phyloP scores from a whole-genome alignment of 2,888 invertebrate species.

The Zaprionus bogoriensis region DNA sequence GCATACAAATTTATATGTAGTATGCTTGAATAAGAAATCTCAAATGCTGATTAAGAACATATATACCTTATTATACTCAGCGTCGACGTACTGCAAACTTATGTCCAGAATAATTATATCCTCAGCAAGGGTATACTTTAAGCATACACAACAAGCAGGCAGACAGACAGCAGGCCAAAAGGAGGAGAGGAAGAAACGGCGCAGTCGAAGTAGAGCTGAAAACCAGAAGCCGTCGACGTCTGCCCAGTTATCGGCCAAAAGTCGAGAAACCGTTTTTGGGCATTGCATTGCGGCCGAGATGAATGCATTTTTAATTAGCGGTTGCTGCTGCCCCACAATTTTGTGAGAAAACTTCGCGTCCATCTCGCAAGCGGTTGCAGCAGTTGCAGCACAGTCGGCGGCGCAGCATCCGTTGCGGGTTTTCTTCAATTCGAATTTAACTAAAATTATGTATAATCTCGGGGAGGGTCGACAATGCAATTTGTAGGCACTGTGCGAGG shows the following conservation, averaged over 20 bases:
- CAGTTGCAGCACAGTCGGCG: background rate
- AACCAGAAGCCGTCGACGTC: conserved; percentile 35
- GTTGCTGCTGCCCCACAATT: conserved; percentile 37
- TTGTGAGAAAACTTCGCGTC: conserved; percentile 31
- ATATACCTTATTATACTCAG: too few relatives aligned
- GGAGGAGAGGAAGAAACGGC: background rate
- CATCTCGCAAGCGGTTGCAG: background rate
- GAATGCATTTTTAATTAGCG: conserved; percentile 74
- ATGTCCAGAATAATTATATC: too few relatives aligned
- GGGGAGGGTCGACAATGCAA: too few relatives aligned
- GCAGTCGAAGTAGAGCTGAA: background rate
- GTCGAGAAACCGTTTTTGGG: background rate
- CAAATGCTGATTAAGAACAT: too few relatives aligned
- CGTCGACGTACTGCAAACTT: too few relatives aligned
- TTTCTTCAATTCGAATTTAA: background rate
- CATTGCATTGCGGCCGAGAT: conserved; percentile 39
- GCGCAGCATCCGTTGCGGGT: background rate
- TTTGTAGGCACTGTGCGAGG: too few relatives aligned
- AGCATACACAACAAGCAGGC: background rate
- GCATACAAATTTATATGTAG: too few relatives aligned
- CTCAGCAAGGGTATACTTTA: too few relatives aligned
- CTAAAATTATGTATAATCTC: too few relatives aligned
- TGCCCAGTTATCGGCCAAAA: conserved; percentile 32
- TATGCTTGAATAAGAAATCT: too few relatives aligned
- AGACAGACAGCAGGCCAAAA: too few relatives aligned